Evolutionary conservation across 2,113 vertebrate genomes (phyloP), one percentile per base, ranked within the genome.

Genomic region (Albula glossodonta): DNA sequence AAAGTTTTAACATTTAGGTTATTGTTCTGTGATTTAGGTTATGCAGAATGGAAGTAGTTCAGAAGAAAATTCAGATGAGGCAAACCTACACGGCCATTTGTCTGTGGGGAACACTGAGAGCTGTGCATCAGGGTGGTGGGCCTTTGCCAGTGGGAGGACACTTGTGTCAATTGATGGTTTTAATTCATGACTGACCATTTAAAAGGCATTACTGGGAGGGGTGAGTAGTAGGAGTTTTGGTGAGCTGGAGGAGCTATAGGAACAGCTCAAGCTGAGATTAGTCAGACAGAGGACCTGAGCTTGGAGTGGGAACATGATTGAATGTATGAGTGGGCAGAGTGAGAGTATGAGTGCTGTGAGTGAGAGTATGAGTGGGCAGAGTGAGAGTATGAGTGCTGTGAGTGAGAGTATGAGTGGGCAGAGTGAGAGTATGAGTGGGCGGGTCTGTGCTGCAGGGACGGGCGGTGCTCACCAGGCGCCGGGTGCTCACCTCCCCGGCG

Each of bases 401-500:
- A 41, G 31, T 41, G 70, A 7, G 15, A 11, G 41, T 56, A 9
- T 70, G n/a, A 25, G 25, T 11, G 50, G 51, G 53, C 17, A 19
- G 52, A 7, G 50, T 22, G 66, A 15, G 66, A 13, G 41, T 56
- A 10, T 74, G 49, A 31, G 49, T 11, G 50, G 51, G 53, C 13
- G 31, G 52, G 15, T 13, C 13, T n/a, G 31, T 80, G 77, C 60
- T 57, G 53, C 12, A n/a, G 51, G n/a, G 5, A 60, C 53, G 78
- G 12, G 81, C 83, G 57, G 57, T 78, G 79, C 86, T 87, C 53
- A 93, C 92, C 88, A 92, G 89, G 85, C 12, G 87, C 48, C 57
- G 10, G 87, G 83, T 84, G 52, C 96, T 94, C 82, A 99, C 98
- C 97, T 99, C 98, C 1, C 98, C 98, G 0, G 98, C 98, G 0